Evolutionary conservation across 2,888 invertebrate species (phyloP).

Genomic region (Helleia helle): DNA sequence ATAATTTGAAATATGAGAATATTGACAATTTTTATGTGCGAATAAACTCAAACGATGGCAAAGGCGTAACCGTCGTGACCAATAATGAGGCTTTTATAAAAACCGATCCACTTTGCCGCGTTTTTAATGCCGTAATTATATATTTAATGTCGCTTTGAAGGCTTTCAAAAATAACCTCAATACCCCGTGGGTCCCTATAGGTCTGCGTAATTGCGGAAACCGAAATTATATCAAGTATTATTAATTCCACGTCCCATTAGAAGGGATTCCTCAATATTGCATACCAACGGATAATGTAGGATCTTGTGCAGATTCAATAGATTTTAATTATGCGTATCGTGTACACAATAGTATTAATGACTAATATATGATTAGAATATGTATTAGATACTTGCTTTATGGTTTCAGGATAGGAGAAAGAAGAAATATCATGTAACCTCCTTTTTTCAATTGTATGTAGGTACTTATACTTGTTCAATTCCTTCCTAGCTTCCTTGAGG

Average conservation of each 20-base stretch:
- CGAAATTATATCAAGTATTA: conserved; percentile 54
- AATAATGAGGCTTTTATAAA: conserved; percentile 9
- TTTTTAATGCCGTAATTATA: conserved; percentile 33
- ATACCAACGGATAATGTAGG: neutral
- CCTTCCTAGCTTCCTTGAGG: no score
- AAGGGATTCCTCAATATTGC: conserved; percentile 20
- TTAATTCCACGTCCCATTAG: conserved; percentile 54
- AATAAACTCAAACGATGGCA: neutral
- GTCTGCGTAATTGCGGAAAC: conserved; percentile 43
- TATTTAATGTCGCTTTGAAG: conserved; percentile 38
- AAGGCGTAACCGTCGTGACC: neutral
- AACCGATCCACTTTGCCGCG: neutral
- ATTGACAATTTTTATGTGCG: neutral
- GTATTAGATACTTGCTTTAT: no score
- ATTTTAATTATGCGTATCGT: conserved; percentile 7
- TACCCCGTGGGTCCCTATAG: conserved; percentile 44
- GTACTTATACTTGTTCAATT: no score
- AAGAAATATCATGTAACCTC: no score
- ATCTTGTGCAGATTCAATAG: neutral
- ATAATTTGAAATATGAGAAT: neutral
- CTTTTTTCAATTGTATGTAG: no score
- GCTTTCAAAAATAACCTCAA: conserved; percentile 42
- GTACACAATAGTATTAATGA: conserved; percentile 1
- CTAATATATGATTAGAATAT: neutral
- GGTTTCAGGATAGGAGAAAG: no score